Evolutionary conservation across 1,140 invertebrate genomes (phyloP).

Genomic region (Drosophila dunni): DNA sequence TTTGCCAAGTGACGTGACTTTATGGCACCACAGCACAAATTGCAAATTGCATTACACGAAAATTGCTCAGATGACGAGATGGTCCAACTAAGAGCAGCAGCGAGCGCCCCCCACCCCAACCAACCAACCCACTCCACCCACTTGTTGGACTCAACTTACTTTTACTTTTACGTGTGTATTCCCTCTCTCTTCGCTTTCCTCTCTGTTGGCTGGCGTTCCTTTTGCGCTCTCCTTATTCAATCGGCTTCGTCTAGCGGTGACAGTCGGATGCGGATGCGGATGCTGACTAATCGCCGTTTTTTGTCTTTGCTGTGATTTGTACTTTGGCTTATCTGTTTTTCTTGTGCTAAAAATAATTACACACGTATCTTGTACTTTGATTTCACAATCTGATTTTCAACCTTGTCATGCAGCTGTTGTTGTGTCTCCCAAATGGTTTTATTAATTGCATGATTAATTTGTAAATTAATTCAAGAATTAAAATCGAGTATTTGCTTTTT

Average conservation of each 20-base stretch:
- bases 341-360: slow-evolving; percentile 30
- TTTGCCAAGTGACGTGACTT: slow-evolving; percentile 30
- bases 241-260: not conserved
- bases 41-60: slow-evolving; percentile 24
- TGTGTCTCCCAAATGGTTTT: slow-evolving; percentile 1
- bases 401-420: slow-evolving; percentile 15
- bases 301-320: slow-evolving; percentile 10
- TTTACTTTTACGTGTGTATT: slow-evolving; percentile 19
- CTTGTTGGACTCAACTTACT: slow-evolving; percentile 56
- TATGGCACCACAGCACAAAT: slow-evolving; percentile 15
- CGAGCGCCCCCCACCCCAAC: not conserved
- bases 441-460: slow-evolving; percentile 2
- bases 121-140: slow-evolving; percentile 19
- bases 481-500: slow-evolving; percentile 12
- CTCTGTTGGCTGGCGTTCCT: not conserved
- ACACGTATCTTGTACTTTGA: slow-evolving; percentile 37
- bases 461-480: slow-evolving; percentile 11
- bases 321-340: slow-evolving; percentile 13
- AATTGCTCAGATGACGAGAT: slow-evolving; percentile 8
- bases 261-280: slow-evolving; percentile 27
- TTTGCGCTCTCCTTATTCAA: not conserved
- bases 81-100: not conserved
- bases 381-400: slow-evolving; percentile 19
- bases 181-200: not conserved
- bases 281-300: slow-evolving; percentile 34